phyloP scores from a whole-genome alignment of 2,797 vertebrate species.

The Knipowitschia caucasica region DNA sequence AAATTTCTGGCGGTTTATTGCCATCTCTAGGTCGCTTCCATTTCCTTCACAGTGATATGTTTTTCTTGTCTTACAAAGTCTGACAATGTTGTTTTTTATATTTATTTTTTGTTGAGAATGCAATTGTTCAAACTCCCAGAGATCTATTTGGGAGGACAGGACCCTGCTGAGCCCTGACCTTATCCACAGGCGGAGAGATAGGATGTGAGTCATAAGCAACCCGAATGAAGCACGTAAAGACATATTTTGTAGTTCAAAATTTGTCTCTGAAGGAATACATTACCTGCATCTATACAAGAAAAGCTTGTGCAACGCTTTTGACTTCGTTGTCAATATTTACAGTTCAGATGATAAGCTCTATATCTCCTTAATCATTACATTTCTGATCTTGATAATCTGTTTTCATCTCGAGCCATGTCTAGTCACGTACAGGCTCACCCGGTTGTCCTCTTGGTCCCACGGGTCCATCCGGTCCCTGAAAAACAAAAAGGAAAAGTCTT shows the following conservation, averaged over 20 bases:
- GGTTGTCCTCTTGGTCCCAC: constrained; percentile 86
- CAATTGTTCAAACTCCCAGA: constrained; percentile 41
- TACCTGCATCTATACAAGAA: neutral
- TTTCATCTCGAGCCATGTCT: neutral
- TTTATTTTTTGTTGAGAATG: constrained; percentile 10
- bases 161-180: constrained; percentile 54
- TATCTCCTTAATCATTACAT: no score
- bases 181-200: constrained; percentile 64
- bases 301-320: neutral
- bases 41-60: constrained; percentile 28
- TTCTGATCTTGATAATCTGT: neutral
- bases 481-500: constrained; percentile 30
- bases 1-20: constrained; percentile 58
- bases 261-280: neutral
- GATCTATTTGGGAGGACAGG: constrained; percentile 68
- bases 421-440: constrained; percentile 87
- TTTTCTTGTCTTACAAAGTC: constrained; percentile 48
- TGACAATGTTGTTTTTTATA: constrained; percentile 42
- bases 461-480: constrained; percentile 84
- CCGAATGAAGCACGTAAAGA: constrained; percentile 12
- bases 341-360: neutral
- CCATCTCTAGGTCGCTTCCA: constrained; percentile 21
- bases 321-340: neutral
- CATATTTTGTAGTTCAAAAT: constrained; percentile 15
- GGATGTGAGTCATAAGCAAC: constrained; percentile 67